A percentile compares a stretch with the other conserved stretches of the same genome.
These are phyloP conservation scores for Cololabis saira DNA, from an alignment of 2,113 vertebrate genomes.

Conservation along the genomic window DNA sequence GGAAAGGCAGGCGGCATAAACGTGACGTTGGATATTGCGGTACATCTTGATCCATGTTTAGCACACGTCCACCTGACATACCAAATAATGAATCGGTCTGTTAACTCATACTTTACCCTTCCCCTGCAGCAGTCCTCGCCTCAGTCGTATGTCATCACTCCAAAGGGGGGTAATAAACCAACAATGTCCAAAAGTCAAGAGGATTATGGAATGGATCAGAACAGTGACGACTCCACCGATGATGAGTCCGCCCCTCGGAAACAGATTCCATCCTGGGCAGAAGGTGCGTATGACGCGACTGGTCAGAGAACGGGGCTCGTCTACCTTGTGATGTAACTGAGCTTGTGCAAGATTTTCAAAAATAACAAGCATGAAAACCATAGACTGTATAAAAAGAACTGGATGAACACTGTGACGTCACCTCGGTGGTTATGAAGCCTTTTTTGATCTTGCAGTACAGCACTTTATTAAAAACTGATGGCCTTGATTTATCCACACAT, in stretches of 20 bases:
- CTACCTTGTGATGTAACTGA: too few relatives aligned
- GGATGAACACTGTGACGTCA: too few relatives aligned
- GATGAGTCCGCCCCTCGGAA: constrained; percentile 93
- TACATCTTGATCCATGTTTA: constrained; percentile 20
- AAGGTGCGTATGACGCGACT: constrained; percentile 23
- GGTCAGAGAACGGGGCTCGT: too few relatives aligned
- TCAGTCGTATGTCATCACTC: constrained; percentile 89
- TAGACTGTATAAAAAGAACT: too few relatives aligned
- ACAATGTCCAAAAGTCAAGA: constrained; percentile 61
- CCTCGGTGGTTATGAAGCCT: too few relatives aligned
- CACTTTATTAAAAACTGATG: too few relatives aligned
- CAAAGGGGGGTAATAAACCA: constrained; percentile 78
- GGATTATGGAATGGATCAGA: constrained; percentile 95
- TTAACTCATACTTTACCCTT: neutral
- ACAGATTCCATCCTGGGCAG: constrained; percentile 91
- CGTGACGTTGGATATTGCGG: constrained; percentile 76
- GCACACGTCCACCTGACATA: neutral
- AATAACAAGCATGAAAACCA: too few relatives aligned
- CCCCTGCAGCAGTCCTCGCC: constrained; percentile 75
- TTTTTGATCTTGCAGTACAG: too few relatives aligned
- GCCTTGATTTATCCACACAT: too few relatives aligned
- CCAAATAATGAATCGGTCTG: neutral
- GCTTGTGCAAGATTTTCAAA: too few relatives aligned
- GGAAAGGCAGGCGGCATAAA: constrained; percentile 71
- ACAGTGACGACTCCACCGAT: constrained; percentile 95